phyloP scores from a whole-genome alignment of 92 coral and sea anemone species.

The Desmophyllum pertusum region DNA sequence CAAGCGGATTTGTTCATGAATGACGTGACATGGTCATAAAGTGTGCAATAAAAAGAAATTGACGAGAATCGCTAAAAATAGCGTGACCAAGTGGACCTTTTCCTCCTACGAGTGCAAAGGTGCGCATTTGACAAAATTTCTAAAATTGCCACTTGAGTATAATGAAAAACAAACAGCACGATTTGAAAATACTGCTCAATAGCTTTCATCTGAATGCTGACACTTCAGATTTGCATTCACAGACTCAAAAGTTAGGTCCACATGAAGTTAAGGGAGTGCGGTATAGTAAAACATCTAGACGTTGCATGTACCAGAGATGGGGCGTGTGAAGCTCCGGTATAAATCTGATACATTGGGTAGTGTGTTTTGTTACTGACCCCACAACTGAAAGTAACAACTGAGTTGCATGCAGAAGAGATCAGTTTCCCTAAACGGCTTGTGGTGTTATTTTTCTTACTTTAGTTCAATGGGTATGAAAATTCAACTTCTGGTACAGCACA shows the following conservation, averaged over 20 bases:
- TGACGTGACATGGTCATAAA: neutral
- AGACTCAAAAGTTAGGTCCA: neutral
- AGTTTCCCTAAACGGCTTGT: neutral
- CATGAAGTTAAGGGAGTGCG: neutral
- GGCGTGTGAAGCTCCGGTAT: neutral
- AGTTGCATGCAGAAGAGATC: neutral
- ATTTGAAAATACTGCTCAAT: neutral
- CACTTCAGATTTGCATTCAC: neutral
- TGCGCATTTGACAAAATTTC: neutral
- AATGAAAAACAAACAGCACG: neutral
- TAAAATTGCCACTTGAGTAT: neutral
- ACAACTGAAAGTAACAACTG: neutral
- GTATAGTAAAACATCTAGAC: neutral
- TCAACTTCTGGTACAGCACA: neutral
- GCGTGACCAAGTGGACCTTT: neutral
- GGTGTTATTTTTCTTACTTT: neutral
- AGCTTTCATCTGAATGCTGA: conserved; percentile 1
- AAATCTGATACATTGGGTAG: neutral
- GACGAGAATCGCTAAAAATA: neutral
- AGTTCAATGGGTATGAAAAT: neutral
- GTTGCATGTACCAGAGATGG: neutral
- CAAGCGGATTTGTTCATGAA: neutral
- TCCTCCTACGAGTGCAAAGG: neutral
- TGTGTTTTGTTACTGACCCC: neutral
- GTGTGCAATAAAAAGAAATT: neutral